A percentile compares a stretch with the other conserved stretches of the same genome.
Evolutionary conservation across 2,113 vertebrate species (phyloP).

Genomic region (Clarias batrachus): DNA sequence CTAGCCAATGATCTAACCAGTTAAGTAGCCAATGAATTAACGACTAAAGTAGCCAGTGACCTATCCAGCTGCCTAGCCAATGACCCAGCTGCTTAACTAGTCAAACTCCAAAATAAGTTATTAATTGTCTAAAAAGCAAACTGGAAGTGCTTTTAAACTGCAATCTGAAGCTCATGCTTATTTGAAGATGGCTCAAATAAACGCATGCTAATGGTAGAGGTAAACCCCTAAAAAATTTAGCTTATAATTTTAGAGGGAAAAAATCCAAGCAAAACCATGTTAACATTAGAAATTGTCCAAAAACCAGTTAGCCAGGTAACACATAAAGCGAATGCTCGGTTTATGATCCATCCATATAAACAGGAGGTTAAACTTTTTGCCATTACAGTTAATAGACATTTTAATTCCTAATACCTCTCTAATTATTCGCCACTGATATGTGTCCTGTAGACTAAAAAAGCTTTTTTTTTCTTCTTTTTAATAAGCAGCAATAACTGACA

Average conservation of each 20-base stretch:
- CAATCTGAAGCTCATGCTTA: not conserved
- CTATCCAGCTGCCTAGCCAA: not conserved
- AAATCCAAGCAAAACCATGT: not conserved
- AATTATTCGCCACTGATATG: not conserved
- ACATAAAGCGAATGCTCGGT: not conserved
- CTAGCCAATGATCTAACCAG: too few species aligned
- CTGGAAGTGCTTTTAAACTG: not conserved
- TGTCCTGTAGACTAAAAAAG: not conserved
- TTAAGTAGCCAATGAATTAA: too few species aligned
- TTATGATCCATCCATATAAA: not conserved
- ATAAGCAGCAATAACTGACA: not conserved
- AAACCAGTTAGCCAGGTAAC: not conserved
- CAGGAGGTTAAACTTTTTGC: too few species aligned
- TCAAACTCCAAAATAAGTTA: not conserved
- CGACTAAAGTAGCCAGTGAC: too few species aligned
- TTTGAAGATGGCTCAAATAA: not conserved
- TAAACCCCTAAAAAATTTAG: not conserved
- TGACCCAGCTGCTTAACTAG: too few species aligned
- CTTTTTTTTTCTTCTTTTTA: not conserved
- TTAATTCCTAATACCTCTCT: not conserved
- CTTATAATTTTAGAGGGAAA: not conserved
- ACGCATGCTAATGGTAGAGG: not conserved
- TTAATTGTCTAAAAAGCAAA: not conserved
- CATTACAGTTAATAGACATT: not conserved
- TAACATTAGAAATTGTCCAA: not conserved